phyloP scores from a whole-genome alignment of 2,797 vertebrate genomes.

The Enoplosus armatus region DNA sequence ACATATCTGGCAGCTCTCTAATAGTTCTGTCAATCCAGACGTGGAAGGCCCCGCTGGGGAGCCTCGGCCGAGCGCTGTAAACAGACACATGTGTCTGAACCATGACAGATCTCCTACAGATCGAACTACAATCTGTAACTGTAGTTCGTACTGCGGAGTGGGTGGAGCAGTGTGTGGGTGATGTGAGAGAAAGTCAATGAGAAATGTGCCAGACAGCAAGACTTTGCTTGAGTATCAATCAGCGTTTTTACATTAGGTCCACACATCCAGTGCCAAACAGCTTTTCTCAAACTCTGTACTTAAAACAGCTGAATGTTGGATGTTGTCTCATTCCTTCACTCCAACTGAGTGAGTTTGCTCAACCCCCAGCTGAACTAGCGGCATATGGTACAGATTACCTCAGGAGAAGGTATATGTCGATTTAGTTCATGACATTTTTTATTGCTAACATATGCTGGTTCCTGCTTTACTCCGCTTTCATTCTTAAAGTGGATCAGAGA shows the following conservation, averaged over 20 bases:
- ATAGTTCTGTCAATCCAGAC: slow-evolving; percentile 71
- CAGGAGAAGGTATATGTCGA: slow-evolving; percentile 76
- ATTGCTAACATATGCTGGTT: slow-evolving; percentile 80
- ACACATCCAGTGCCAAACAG: slow-evolving; percentile 10
- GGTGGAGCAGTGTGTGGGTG: slow-evolving; percentile 1
- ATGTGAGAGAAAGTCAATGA: slow-evolving; percentile 30
- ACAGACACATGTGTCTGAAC: slow-evolving; percentile 46
- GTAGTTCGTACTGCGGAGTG: slow-evolving; percentile 22
- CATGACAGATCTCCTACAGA: slow-evolving; percentile 55
- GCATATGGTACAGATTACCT: slow-evolving; percentile 83
- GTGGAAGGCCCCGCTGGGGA: slow-evolving; percentile 30
- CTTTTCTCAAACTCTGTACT: slow-evolving; percentile 18
- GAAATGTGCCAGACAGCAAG: slow-evolving; percentile 17
- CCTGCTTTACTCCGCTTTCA: slow-evolving; percentile 61
- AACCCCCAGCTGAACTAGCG: slow-evolving; percentile 61
- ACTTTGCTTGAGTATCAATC: slow-evolving; percentile 14
- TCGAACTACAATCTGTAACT: slow-evolving; percentile 37
- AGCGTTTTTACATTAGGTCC: slow-evolving; percentile 18
- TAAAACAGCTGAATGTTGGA: slow-evolving; percentile 30
- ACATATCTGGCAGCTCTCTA: slow-evolving; percentile 59
- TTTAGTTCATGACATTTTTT: slow-evolving; percentile 71
- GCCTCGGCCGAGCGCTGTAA: slow-evolving; percentile 28
- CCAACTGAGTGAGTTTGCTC: slow-evolving; percentile 57
- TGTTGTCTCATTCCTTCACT: slow-evolving; percentile 30
- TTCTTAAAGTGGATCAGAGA: slow-evolving; percentile 46